Percentiles rank a stretch among this genome's conserved stretches.
phyloP scores from a whole-genome alignment of 2,113 vertebrate genomes.

The Emydocephalus ijimae region DNA sequence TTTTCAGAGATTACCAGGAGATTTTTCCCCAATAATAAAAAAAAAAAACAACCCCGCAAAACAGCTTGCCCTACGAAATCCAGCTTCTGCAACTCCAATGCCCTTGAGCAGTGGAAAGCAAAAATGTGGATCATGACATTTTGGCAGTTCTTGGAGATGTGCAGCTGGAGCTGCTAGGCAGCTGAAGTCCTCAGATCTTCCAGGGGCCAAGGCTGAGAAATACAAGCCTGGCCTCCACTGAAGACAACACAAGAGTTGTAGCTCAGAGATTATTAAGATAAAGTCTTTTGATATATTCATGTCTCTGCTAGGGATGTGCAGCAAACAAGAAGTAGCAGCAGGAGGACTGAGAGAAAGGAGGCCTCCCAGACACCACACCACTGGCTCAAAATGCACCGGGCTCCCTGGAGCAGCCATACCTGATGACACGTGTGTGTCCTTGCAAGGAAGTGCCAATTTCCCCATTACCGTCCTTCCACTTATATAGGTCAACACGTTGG shows the following conservation, averaged over 20 bases:
- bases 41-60: neutral
- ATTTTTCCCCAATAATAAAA: neutral
- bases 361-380: neutral
- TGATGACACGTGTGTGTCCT: conserved; percentile 96
- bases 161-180: neutral
- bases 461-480: conserved; percentile 88
- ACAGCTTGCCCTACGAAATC: neutral
- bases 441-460: conserved; percentile 89
- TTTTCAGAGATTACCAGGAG: neutral
- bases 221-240: neutral
- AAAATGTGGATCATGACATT: neutral
- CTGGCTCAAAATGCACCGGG: neutral
- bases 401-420: conserved; percentile 66
- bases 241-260: neutral
- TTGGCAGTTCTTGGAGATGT: neutral
- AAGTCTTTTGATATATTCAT: neutral
- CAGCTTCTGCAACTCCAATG: neutral
- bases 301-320: neutral
- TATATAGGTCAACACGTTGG: conserved; percentile 93
- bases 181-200: neutral
- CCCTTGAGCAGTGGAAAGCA: neutral
- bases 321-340: neutral
- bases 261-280: neutral
- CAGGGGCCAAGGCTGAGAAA: neutral
- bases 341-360: neutral